These are phyloP conservation scores for Melierax canorus DNA, from an alignment of 2,113 vertebrate genomes.

Conservation along the genomic window DNA sequence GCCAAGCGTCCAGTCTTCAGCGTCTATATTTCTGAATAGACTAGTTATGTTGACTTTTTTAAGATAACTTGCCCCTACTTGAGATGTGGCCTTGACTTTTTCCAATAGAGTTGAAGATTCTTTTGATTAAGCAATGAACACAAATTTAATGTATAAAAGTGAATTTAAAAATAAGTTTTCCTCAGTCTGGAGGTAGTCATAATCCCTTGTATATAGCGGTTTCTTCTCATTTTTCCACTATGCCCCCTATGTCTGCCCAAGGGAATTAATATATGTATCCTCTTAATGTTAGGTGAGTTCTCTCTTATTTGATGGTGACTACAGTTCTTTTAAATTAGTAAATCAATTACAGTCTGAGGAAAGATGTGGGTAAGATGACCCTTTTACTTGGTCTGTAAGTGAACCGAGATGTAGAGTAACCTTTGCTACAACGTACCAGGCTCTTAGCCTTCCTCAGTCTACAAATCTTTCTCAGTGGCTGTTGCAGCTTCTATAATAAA, in stretches of 20 bases:
- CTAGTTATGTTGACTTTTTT: neutral
- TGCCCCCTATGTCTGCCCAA: neutral
- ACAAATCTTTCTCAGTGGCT: neutral
- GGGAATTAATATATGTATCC: neutral
- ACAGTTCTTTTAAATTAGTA: neutral
- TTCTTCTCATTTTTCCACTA: neutral
- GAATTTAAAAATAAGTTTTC: neutral
- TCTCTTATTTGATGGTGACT: neutral
- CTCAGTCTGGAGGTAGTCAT: neutral
- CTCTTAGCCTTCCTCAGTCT: neutral
- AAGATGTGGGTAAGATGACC: neutral
- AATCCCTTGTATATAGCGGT: neutral
- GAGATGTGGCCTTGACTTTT: neutral
- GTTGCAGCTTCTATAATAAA: neutral
- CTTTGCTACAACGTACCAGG: neutral
- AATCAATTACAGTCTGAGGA: neutral
- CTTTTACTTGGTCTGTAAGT: neutral
- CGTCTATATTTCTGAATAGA: neutral
- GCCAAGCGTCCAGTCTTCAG: neutral
- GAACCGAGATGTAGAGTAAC: neutral
- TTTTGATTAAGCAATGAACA: neutral
- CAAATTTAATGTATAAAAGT: neutral
- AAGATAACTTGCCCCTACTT: neutral
- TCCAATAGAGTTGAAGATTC: neutral
- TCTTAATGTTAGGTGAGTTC: neutral